Evolutionary conservation across 2,797 vertebrate species (phyloP), one percentile per base, ranked within the genome.

Genomic region (Austrolebias charrua): DNA sequence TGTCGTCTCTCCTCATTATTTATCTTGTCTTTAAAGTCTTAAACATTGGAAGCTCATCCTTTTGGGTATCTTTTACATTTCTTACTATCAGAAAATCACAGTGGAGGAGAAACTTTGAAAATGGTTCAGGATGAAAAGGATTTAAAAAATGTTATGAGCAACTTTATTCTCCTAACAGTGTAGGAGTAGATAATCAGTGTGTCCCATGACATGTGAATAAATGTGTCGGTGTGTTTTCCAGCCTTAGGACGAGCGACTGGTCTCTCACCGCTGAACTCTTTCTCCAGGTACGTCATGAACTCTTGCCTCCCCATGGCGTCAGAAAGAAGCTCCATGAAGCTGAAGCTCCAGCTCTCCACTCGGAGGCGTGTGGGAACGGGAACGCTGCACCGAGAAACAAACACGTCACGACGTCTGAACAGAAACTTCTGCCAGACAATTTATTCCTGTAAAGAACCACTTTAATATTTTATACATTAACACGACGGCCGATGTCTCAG

Each of bases 221-320:
- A n/a, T n/a, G n/a, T n/a, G n/a, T n/a, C n/a, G n/a, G n/a, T n/a
- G n/a, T n/a, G n/a, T n/a, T n/a, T n/a, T n/a, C n/a, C n/a, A n/a
- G n/a, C n/a, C n/a, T n/a, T n/a, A 38, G 10, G 10, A 8, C 11
- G 31, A 35, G 13, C 43, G 38, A 3, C 28, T 11, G 50, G n/a
- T 12, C 13, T 38, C 66, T 62, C 79, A 99, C 96, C 96, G 0
- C 97, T 99, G 71, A 98, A 98, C 88, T 99, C 96, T 71, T 95
- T 98, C 88, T 95, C 93, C 71, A 98, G 91, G 83, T 97, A 99
- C 2, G 91, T 92, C 40, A 95, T 91, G 75, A 98, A 94, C 77
- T 96, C 94, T 1, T 65, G 75, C 10, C 91, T 89, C 28, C 96
- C 96, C 80, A 98, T 79, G 0, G 82, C 60, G 61, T 99, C 96